These are phyloP conservation scores for Belgica antarctica DNA, from an alignment of 2,888 invertebrate species.

Conservation along the genomic window DNA sequence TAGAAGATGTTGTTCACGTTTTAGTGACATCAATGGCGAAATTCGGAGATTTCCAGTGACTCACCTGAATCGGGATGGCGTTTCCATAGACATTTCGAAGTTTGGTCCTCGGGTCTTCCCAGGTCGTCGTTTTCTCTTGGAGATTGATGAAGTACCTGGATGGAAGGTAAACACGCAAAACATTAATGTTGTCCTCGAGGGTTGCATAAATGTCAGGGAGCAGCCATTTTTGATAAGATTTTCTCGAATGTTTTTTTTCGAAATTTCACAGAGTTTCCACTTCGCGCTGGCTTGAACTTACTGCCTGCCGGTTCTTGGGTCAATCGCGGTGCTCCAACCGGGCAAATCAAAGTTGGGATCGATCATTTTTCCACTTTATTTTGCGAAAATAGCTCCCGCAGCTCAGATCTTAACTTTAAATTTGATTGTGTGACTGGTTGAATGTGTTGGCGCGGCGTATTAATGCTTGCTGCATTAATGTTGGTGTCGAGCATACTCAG, in stretches of 20 bases:
- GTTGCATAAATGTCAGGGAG: no score
- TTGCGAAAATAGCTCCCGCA: no score
- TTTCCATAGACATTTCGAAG: conserved; percentile 58
- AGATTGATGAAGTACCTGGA: conserved; percentile 74
- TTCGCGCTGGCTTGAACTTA: not conserved
- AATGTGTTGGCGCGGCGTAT: no score
- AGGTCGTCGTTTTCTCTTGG: conserved; percentile 68
- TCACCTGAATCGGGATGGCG: conserved; percentile 64
- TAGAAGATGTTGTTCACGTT: conserved; percentile 47
- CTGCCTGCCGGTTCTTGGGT: conserved; percentile 36
- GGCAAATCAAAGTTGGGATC: conserved; percentile 34
- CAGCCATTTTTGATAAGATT: conserved; percentile 29
- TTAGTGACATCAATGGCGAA: no score
- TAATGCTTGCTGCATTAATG: no score
- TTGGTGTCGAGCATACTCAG: no score
- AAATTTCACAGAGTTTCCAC: not conserved
- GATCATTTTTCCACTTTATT: conserved; percentile 11
- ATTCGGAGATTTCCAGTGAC: not conserved
- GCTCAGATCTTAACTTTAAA: no score
- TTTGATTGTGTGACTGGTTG: no score
- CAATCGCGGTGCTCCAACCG: conserved; percentile 33
- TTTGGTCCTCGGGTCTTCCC: conserved; percentile 71
- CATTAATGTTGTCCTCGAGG: conserved; percentile 21
- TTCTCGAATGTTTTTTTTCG: not conserved
- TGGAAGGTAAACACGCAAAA: no score